Percentiles rank a stretch among this genome's conserved stretches.
Conservation (phyloP, 2,888 invertebrate genomes). For the Chirona hameri region DNA sequence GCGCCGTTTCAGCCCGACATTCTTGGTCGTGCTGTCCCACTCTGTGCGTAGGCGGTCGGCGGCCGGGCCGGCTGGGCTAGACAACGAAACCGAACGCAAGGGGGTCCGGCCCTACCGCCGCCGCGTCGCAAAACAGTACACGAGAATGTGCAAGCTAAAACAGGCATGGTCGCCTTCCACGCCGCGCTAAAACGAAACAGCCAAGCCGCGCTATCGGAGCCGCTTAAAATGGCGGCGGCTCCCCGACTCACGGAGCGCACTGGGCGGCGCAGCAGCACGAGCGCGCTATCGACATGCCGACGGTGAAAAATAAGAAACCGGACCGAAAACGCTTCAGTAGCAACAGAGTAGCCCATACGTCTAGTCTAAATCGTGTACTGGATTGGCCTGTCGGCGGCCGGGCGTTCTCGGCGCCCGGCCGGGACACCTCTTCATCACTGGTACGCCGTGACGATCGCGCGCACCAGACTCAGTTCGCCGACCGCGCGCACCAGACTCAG, state of each 20-base stretch:
- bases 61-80: not conserved
- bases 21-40: not conserved
- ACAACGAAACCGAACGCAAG: not conserved
- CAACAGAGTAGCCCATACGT: not conserved
- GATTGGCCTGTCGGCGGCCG: not conserved
- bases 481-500: not conserved
- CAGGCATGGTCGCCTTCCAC: not conserved
- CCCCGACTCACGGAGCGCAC: not conserved
- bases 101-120: not conserved
- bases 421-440: too few relatives aligned
- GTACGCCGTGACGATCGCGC: too few relatives aligned
- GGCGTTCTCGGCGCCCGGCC: too few relatives aligned
- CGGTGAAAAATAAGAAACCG: not conserved
- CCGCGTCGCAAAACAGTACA: not conserved
- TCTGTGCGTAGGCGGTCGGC: not conserved
- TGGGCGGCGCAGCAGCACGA: not conserved
- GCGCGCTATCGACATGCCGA: not conserved
- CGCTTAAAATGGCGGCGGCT: not conserved
- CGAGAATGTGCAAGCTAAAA: conserved; percentile 23
- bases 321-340: not conserved
- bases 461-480: not conserved
- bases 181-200: not conserved
- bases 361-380: too few relatives aligned
- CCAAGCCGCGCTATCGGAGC: not conserved
- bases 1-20: conserved; percentile 2